Base-by-base conservation (phyloP, 2,888 invertebrate species). In the Diarsia mendica region DNA sequence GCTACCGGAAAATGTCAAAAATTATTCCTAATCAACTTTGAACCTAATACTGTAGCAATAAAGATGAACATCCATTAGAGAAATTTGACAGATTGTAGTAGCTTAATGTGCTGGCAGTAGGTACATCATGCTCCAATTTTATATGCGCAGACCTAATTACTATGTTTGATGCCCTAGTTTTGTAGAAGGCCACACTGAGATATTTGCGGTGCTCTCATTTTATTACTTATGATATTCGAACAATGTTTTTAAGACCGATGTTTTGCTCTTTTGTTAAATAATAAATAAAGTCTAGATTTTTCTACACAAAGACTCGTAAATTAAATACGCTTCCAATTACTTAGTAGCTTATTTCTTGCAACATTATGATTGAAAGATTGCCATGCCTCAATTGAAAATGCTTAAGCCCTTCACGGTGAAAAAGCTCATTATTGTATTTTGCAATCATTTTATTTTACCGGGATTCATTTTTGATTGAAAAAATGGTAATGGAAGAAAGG, bases 151-250 rank as follows among this genome's bases (percentile, higher is more conserved):
- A 67, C 79, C 79, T 67, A 78, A 79, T 67, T 72, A 72, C 72
- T 55, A 55, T 63, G 44, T 67, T 67, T 63, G 61, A 55, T 78
- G 78, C 33, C 63, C 78, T 67, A 72, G 63, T 79, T 67, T 55
- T 49, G 44, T 33, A 55, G 72, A 78, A 78, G 72, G 78, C 46
- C 72, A 72, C 44, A 48, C 53, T 63, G n/a, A 49, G n/a, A 49
- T 72, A 78, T 79, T 55, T 67, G 79, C 51, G 63, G 67, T 63
- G 49, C 49, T 79, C 72, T 79, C 33, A 72, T 78, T 78, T 63
- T 33, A 46, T 63, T 33, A 46, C 23, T 20, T 51, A 28, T 77
- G 46, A 71, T 51, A 65, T 60, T 65, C 51, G 49, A 65, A 44
- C 33, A 58, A 33, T 20, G 23, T 44, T 63, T 71, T 63, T 49